These are phyloP conservation scores for Lontra canadensis DNA, from an alignment of 2,113 vertebrate genomes.

Conservation along the genomic window DNA sequence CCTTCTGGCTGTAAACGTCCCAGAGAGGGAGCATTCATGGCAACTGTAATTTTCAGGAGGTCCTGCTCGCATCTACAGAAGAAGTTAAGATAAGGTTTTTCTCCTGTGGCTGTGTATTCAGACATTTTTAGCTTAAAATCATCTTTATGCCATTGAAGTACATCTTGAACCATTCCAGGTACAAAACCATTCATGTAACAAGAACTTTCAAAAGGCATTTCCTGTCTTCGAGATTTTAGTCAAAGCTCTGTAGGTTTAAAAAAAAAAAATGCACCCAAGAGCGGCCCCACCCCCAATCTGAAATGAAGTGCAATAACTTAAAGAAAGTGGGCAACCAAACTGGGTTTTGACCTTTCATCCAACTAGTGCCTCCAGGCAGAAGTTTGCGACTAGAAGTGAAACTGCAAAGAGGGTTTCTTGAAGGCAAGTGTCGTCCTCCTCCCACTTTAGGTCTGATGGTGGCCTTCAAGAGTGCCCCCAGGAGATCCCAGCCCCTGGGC, in stretches of 20 bases:
- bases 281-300: not conserved
- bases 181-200: not conserved
- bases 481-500: not conserved
- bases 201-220: not conserved
- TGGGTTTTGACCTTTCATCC: not conserved
- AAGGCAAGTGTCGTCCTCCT: not conserved
- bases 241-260: not conserved
- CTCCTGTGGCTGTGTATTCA: not conserved
- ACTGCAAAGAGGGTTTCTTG: not conserved
- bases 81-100: not conserved
- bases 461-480: not conserved
- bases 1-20: not conserved
- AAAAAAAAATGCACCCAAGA: not conserved
- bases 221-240: not conserved
- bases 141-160: not conserved
- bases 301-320: not conserved
- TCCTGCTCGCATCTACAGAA: not conserved
- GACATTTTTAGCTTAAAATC: not conserved
- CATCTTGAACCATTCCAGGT: not conserved
- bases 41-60: not conserved
- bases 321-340: not conserved
- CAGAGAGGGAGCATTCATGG: not conserved
- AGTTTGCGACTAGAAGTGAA: not conserved
- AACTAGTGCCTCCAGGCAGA: too few relatives aligned
- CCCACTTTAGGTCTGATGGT: not conserved